Evolutionary conservation across 2,888 invertebrate genomes (phyloP), one percentile per base, ranked within the genome.

Genomic region (Elegia similella): DNA sequence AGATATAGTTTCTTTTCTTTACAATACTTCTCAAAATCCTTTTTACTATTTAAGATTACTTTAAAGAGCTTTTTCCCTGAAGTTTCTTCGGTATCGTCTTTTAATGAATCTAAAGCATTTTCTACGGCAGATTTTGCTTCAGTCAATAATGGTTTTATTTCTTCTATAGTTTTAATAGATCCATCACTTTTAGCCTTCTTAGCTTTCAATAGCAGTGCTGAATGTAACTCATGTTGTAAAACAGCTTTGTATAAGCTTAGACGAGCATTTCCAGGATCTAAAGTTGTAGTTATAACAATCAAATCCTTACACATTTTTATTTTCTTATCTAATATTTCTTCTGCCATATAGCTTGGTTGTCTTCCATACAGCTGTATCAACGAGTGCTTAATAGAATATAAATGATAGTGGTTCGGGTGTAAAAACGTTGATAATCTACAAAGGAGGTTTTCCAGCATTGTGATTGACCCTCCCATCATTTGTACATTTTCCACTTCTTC

Each of bases 351-450:
- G 23, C 93, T 95, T 44, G 92, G 85, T 62, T 95, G 94, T 63
- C 95, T 93, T 7, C 96, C 96, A 75, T 95, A 95, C 53, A 97
- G 78, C 75, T 97, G 97, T 55, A 97, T 92, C 32, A 97, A 84
- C 0, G 96, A 95, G 82, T 97, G 97, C 69, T 96, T 95, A 7
- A 97, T 93, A 0, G 95, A 94, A 71, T 96, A 96, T 64, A 96
- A 92, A 68, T 96, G 96, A 77, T 96, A 97, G 83, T 97, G 97
- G 75, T 96, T 95, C 0, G 95, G 95, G 84, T 97, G 97, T 57
- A 97, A 86, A 67, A 97, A 95, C 61, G 93, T 94, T 1, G 94
- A 93, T 55, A 97, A 83, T 66, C 96, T 95, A 52, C 93, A 93
- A 7, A 96, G 74, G 2, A 96, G 80, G 57, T 93, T 91, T 69